Conservation (phyloP, 2,888 invertebrate genomes). For the Lobophora halterata region DNA sequence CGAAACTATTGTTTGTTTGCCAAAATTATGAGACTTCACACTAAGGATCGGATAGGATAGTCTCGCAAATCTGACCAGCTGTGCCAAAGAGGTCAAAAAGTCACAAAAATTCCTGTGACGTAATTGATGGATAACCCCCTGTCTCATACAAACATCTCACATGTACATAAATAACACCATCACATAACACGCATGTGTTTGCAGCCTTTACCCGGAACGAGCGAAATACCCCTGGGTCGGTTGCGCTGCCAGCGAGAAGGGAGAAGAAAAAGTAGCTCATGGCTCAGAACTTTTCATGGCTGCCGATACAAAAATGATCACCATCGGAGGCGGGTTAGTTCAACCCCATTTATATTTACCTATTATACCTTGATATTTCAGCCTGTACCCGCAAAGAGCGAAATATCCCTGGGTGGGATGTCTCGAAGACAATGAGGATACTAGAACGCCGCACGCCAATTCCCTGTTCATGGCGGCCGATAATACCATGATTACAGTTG, state of each 20-base stretch:
- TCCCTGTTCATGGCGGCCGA: conserved; percentile 98
- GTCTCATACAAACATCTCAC: background rate
- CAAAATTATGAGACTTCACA: no score
- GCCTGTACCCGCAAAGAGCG: conserved; percentile 88
- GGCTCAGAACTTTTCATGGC: conserved; percentile 97
- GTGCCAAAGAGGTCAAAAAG: no score
- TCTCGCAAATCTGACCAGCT: no score
- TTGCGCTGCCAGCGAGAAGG: conserved; percentile 58
- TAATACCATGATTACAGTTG: conserved; percentile 94
- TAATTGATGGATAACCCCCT: no score
- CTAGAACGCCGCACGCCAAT: conserved; percentile 83
- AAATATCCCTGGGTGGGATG: conserved; percentile 98
- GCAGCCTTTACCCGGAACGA: conserved; percentile 89
- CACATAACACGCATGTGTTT: conserved; percentile 36
- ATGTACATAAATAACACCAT: conserved; percentile 8
- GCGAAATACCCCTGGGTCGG: conserved; percentile 98
- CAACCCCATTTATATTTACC: no score
- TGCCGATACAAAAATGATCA: conserved; percentile 96
- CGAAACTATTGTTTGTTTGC: no score
- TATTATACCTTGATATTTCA: no score
- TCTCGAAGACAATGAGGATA: conserved; percentile 76
- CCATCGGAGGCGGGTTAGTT: conserved; percentile 96
- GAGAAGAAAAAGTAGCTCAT: conserved; percentile 82
- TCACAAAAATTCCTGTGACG: no score
- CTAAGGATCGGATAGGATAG: no score